Evolutionary conservation across 2,888 invertebrate genomes (phyloP), one percentile per base, ranked within the genome.

Genomic region (Nebria brevicollis): DNA sequence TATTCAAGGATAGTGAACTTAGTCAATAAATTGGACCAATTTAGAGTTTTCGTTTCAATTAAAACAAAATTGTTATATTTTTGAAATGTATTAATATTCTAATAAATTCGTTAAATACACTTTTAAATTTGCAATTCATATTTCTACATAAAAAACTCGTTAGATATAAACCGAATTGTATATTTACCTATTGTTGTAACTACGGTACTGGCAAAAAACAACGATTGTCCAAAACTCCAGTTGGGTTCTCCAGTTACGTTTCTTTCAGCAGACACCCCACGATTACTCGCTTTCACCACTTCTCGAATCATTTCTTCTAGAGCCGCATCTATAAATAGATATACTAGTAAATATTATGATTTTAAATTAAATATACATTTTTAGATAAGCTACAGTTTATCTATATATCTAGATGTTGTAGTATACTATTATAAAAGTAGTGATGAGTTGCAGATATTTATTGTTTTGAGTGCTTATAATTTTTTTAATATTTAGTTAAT

Each of bases 201-300:
- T 8, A 97, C 94, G 0, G 96, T 96, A 75, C 94, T 94, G 0
- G 96, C 94, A 89, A 97, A 97, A 91, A 97, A 97, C 79, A 97
- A 89, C 0, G 96, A 95, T 88, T 96, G 96, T 26, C 96, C 96
- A 87, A 97, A 96, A 88, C 95, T 95, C 97, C 97, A 97, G 89
- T 96, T 96, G 11, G 95, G 94, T 83, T 95, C 95, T 1, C 93
- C 93, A 75, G 94, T 93, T 42, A 93, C 93, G 89, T 97, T 96
- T 82, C 92, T 91, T 0, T 93, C 91, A 0, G 95, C 94, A 0
- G 94, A 94, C 70, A 96, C 95, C 0, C 96, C 96, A 74, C 94
- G 91, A 88, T 94, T 94, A 88, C 93, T 94, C 11, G 95, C 96
- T 43, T 91, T 90, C 25, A 95, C 92, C 83, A 96, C 93, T 86